phyloP scores from a whole-genome alignment of 2,888 invertebrate genomes.

The Drosophila kuntzei region DNA sequence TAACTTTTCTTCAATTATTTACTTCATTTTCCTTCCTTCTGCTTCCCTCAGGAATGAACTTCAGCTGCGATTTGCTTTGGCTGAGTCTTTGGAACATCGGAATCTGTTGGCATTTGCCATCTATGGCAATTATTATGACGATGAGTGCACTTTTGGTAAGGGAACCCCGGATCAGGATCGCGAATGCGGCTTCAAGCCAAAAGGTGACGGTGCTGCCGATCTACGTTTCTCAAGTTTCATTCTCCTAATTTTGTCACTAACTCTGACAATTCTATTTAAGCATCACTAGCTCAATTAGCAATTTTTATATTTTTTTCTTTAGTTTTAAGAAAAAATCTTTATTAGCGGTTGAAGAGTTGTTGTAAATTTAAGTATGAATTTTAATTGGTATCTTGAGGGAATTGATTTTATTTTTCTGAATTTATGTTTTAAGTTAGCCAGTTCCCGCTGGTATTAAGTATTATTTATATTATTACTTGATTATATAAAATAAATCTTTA shows the following conservation, averaged over 20 bases:
- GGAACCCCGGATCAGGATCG: conserved; percentile 31
- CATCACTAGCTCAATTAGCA: not conserved
- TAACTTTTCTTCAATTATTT: not conserved
- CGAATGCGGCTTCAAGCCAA: conserved; percentile 43
- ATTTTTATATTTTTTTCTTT: not conserved
- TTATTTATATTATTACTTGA: too few relatives aligned
- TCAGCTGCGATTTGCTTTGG: conserved; percentile 52
- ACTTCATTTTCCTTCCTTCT: not conserved
- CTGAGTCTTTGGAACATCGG: conserved; percentile 29
- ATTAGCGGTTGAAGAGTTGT: not conserved
- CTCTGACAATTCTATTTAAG: not conserved
- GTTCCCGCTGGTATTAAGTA: too few relatives aligned
- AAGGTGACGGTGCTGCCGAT: conserved; percentile 21
- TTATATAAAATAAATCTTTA: too few relatives aligned
- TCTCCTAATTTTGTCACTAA: conserved; percentile 1
- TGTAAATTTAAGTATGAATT: not conserved
- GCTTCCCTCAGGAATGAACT: conserved; percentile 17
- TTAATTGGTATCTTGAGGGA: too few relatives aligned
- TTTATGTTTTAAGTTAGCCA: too few relatives aligned
- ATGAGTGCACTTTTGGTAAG: conserved; percentile 53
- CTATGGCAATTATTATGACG: conserved; percentile 80
- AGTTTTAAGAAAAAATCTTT: not conserved
- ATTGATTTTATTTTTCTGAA: too few relatives aligned
- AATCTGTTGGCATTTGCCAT: conserved; percentile 75
- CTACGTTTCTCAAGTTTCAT: conserved; percentile 3